phyloP scores from a whole-genome alignment of 2,797 vertebrate genomes.

The Helarctos malayanus region DNA sequence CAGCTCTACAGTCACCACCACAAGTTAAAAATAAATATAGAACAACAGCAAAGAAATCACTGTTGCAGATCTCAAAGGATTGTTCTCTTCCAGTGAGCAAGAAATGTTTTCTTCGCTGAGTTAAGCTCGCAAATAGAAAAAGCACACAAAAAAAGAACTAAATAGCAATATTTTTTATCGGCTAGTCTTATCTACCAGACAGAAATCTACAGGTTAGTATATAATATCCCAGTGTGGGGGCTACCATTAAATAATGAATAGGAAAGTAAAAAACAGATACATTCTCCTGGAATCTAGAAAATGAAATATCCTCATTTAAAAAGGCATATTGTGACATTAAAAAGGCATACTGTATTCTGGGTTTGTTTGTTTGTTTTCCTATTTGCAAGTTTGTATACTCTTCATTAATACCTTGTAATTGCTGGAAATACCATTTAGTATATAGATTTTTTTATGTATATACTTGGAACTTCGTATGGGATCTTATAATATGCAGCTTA shows the following conservation, averaged over 20 bases:
- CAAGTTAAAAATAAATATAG: background rate
- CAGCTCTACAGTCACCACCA: background rate
- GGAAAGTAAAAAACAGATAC: background rate
- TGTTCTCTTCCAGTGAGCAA: background rate
- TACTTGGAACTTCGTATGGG: background rate
- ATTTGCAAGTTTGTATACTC: background rate
- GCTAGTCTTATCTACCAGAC: background rate
- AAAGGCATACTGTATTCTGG: background rate
- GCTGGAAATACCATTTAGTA: background rate
- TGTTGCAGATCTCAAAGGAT: background rate
- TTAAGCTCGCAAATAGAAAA: slow-evolving; percentile 7
- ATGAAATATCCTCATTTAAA: background rate
- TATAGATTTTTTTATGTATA: background rate
- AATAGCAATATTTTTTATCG: background rate
- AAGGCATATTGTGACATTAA: background rate
- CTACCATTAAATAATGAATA: background rate
- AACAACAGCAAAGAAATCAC: background rate
- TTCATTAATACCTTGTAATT: background rate
- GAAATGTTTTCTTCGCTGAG: background rate
- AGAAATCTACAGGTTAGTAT: background rate
- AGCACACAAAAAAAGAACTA: background rate
- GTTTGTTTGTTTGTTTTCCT: background rate
- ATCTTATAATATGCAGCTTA: background rate
- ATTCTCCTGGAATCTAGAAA: background rate
- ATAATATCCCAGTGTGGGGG: background rate